phyloP scores from a whole-genome alignment of 1,140 invertebrate species.

The Alviniconcha marisindica region DNA sequence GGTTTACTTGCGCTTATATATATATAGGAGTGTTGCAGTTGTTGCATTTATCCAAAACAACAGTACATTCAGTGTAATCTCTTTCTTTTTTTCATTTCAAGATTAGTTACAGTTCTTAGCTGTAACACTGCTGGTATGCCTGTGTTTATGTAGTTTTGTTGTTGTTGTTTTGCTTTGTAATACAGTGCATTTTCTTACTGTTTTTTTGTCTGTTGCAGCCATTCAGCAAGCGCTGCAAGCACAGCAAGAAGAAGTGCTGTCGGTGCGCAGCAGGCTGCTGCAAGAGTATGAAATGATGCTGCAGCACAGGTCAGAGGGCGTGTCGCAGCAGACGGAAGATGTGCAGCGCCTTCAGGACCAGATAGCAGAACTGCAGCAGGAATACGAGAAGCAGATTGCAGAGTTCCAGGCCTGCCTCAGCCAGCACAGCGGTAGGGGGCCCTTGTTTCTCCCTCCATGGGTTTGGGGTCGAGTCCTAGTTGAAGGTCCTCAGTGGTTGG shows the following conservation, averaged over 20 bases:
- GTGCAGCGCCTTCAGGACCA: slow-evolving; percentile 61
- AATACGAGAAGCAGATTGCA: slow-evolving; percentile 59
- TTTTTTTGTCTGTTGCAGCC: slow-evolving; percentile 57
- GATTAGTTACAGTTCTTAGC: too few species aligned
- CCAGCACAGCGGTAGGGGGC: background rate
- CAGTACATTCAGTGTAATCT: too few species aligned
- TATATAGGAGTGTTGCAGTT: too few species aligned
- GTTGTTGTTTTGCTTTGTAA: background rate
- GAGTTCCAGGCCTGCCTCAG: slow-evolving; percentile 45
- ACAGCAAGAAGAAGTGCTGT: slow-evolving; percentile 63
- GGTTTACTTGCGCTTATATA: too few species aligned
- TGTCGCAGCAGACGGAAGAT: slow-evolving; percentile 58
- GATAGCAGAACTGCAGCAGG: slow-evolving; percentile 58
- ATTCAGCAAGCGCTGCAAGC: slow-evolving; percentile 54
- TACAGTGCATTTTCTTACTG: too few species aligned
- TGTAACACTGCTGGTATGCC: too few species aligned
- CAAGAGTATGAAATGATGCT: slow-evolving; percentile 63
- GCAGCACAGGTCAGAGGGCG: slow-evolving; percentile 50
- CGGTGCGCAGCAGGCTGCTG: slow-evolving; percentile 55
- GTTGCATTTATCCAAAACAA: too few species aligned
- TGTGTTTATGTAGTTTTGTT: too few species aligned
- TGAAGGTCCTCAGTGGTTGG: too few species aligned
- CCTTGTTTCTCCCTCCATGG: background rate
- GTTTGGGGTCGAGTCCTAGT: too few species aligned
- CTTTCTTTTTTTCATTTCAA: too few species aligned